Evolutionary conservation across 2,113 vertebrate genomes (phyloP).

Genomic region (Trematocara variabile): DNA sequence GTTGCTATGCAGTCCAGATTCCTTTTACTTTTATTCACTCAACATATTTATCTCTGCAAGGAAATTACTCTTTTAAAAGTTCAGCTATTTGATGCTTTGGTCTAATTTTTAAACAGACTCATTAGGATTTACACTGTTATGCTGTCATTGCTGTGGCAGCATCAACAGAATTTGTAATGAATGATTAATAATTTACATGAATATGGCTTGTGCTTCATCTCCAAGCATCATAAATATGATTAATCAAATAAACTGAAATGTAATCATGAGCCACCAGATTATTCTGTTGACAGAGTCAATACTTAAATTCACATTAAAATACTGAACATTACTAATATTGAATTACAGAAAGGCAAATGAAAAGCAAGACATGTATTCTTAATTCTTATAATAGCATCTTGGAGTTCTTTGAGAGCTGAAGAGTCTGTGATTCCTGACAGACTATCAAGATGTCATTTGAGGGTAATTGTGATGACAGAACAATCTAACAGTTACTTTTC

Average conservation of each 20-base stretch:
- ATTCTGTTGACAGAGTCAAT: background rate
- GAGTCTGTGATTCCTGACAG: background rate
- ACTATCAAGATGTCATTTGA: background rate
- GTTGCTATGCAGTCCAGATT: background rate
- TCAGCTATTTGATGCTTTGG: background rate
- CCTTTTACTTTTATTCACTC: background rate
- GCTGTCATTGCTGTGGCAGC: slow-evolving; percentile 5
- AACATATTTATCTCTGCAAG: background rate
- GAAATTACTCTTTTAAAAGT: background rate
- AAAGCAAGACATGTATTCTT: background rate
- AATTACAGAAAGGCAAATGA: background rate
- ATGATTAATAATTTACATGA: slow-evolving; percentile 53
- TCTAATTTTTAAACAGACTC: background rate
- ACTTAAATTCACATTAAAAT: background rate
- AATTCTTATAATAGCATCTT: background rate
- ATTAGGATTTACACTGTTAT: background rate
- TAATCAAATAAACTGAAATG: slow-evolving; percentile 5
- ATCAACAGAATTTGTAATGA: slow-evolving; percentile 35
- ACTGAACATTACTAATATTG: background rate
- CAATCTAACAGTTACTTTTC: slow-evolving; percentile 27
- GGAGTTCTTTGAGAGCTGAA: background rate
- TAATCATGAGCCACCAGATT: background rate
- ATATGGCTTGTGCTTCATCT: slow-evolving; percentile 8
- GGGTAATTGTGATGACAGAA: background rate
- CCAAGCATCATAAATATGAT: slow-evolving; percentile 2